phyloP scores from a whole-genome alignment of 2,797 vertebrate species.

The Gymnoscopelus microlampas region DNA sequence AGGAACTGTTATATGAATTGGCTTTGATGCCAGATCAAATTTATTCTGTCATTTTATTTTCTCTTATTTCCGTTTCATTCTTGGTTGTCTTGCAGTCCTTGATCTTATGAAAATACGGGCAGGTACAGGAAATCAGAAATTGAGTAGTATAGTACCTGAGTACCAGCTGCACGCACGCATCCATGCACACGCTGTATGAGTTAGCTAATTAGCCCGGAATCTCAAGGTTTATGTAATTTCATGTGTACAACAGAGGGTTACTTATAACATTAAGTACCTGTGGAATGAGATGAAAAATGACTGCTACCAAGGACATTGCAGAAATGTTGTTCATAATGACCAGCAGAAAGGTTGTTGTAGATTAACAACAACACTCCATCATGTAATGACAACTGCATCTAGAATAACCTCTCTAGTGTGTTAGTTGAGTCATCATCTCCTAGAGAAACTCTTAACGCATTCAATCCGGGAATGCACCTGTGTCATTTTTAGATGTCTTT shows the following conservation, averaged over 20 bases:
- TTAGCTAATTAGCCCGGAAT: slow-evolving; percentile 29
- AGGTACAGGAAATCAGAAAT: no score
- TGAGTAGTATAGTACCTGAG: no score
- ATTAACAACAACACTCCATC: neutral
- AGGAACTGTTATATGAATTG: slow-evolving; percentile 24
- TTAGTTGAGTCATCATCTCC: no score
- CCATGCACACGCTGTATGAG: neutral
- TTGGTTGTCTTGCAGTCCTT: no score
- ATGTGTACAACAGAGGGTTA: slow-evolving; percentile 17
- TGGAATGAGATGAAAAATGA: slow-evolving; percentile 18
- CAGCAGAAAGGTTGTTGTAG: slow-evolving; percentile 7
- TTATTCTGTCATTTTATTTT: slow-evolving; percentile 37
- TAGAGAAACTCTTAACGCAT: no score
- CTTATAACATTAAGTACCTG: slow-evolving; percentile 13
- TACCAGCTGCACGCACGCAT: no score
- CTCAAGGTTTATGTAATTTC: slow-evolving; percentile 20
- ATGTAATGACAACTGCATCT: no score
- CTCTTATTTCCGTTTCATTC: neutral
- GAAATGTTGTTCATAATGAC: slow-evolving; percentile 20
- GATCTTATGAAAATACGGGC: no score
- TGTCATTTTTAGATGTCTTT: no score
- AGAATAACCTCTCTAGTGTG: no score
- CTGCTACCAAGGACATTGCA: slow-evolving; percentile 11
- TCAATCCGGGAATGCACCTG: no score
- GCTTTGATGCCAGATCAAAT: slow-evolving; percentile 45